Conservation (phyloP, 2,888 invertebrate genomes). For the Liopterus haemorrhoidalis region DNA sequence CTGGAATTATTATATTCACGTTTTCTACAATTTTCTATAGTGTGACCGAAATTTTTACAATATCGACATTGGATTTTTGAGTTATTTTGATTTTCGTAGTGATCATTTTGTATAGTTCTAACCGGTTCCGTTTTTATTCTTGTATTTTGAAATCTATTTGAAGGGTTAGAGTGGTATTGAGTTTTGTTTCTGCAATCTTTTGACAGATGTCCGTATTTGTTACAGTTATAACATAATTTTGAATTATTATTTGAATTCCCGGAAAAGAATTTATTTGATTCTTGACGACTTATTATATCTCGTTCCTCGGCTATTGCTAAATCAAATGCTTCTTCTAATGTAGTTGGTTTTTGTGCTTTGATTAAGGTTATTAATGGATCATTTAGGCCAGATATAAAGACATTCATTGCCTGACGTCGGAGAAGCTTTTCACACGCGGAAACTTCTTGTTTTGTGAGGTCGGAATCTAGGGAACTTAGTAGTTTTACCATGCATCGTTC, state of each 20-base stretch:
- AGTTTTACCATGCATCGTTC: slow-evolving; percentile 25
- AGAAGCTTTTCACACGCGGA: slow-evolving; percentile 18
- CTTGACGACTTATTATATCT: slow-evolving; percentile 21
- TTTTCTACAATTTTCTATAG: slow-evolving; percentile 9
- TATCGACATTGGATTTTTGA: slow-evolving; percentile 16
- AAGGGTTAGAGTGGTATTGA: background rate
- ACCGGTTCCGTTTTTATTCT: slow-evolving; percentile 3
- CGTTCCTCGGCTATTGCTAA: slow-evolving; percentile 25
- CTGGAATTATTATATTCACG: background rate
- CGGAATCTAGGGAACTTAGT: slow-evolving; percentile 20
- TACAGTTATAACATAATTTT: slow-evolving; percentile 16
- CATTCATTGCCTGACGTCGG: slow-evolving; percentile 23
- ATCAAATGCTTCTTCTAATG: slow-evolving; percentile 25
- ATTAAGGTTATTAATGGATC: slow-evolving; percentile 23
- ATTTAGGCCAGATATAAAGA: slow-evolving; percentile 24
- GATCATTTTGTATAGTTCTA: background rate
- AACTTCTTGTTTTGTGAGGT: slow-evolving; percentile 5
- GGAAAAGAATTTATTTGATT: slow-evolving; percentile 24
- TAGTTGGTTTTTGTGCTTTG: slow-evolving; percentile 23
- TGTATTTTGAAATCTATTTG: background rate
- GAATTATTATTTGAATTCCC: slow-evolving; percentile 12
- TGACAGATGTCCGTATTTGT: slow-evolving; percentile 11
- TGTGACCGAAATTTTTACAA: slow-evolving; percentile 21
- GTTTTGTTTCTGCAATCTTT: slow-evolving; percentile 5
- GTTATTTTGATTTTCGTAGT: slow-evolving; percentile 1